A percentile compares a stretch with the other conserved stretches of the same genome.
Evolutionary conservation across 2,888 invertebrate species (phyloP).

Genomic region (Hypercompe scribonia): DNA sequence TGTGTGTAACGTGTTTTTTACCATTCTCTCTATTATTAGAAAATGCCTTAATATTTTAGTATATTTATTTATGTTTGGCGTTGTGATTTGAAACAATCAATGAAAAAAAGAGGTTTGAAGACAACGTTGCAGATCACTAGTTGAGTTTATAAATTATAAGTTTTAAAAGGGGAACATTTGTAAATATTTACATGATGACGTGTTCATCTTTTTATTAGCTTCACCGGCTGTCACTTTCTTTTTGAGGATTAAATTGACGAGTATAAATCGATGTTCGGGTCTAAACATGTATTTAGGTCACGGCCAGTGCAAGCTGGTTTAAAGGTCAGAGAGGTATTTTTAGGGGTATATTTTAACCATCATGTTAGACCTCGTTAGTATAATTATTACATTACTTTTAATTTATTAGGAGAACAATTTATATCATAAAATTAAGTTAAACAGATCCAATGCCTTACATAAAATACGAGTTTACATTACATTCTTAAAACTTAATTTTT

Average conservation of each 20-base stretch:
- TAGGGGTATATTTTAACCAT: neutral
- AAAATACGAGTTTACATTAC: neutral
- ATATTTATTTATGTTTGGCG: too few relatives aligned
- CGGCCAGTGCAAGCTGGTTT: neutral
- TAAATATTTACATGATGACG: neutral
- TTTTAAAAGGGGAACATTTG: neutral
- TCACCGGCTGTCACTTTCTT: neutral
- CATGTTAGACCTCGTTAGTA: neutral
- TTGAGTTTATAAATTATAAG: too few relatives aligned
- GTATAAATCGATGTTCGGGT: neutral
- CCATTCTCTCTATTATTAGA: neutral
- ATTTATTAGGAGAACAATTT: too few relatives aligned
- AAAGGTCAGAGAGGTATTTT: neutral
- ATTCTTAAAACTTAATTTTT: too few relatives aligned
- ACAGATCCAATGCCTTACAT: neutral
- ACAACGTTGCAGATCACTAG: neutral
- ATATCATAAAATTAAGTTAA: neutral
- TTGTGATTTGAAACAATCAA: too few relatives aligned
- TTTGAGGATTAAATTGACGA: neutral
- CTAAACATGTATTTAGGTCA: neutral
- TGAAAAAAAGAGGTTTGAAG: neutral
- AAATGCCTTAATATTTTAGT: slow-evolving; percentile 32
- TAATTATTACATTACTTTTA: neutral
- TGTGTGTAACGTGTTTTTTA: neutral
- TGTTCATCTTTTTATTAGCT: neutral